phyloP scores from a whole-genome alignment of 2,113 vertebrate genomes.

The Sprattus sprattus region DNA sequence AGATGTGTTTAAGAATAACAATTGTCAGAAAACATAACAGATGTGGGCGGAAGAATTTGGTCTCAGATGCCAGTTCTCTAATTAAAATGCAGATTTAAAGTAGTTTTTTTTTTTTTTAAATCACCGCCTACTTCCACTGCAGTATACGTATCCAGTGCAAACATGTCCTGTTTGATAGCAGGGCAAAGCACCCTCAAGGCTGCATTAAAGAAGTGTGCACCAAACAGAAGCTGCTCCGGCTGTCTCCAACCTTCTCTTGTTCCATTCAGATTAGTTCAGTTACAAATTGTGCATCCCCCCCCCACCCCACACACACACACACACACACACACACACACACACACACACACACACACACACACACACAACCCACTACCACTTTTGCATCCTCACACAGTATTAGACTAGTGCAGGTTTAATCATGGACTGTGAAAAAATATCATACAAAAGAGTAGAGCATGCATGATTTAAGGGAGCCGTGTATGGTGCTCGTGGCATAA shows the following conservation, averaged over 20 bases:
- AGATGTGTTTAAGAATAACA: background rate
- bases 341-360: background rate
- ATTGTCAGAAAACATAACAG: background rate
- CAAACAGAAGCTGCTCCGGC: background rate
- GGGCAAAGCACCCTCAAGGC: background rate
- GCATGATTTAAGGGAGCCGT: background rate
- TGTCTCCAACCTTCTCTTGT: background rate
- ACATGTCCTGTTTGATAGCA: slow-evolving; percentile 11
- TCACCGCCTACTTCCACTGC: background rate
- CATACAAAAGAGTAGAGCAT: background rate
- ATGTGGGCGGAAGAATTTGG: background rate
- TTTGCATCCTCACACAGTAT: background rate
- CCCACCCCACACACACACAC: no score
- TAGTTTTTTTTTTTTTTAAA: background rate
- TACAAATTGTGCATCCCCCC: background rate
- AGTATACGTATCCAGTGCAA: background rate
- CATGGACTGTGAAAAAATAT: background rate
- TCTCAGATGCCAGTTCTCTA: background rate
- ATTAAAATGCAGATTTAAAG: slow-evolving; percentile 4
- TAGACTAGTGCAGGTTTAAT: background rate
- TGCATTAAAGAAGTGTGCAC: background rate
- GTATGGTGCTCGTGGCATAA: background rate
- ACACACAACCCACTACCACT: no score
- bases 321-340: background rate
- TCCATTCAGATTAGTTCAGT: background rate